Conservation (phyloP, 2,888 invertebrate species). For the Sclerodermus sp. region DNA sequence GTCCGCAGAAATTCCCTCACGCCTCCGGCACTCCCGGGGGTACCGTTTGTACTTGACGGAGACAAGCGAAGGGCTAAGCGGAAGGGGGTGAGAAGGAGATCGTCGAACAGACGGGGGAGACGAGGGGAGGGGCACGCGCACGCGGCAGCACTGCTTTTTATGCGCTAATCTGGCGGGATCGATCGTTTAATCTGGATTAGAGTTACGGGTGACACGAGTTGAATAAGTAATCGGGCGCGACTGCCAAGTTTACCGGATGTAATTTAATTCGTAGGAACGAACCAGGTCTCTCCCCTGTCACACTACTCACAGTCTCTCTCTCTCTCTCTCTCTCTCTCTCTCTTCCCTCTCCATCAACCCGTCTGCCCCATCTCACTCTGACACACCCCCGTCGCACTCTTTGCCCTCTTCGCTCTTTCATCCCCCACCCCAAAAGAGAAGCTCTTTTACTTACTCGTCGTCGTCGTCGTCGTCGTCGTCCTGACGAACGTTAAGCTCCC, state of each 20-base stretch:
- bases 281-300: neutral
- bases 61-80: too few relatives aligned
- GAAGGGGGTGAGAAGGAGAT: too few relatives aligned
- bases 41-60: too few relatives aligned
- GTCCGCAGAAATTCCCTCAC: too few relatives aligned
- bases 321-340: neutral
- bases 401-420: too few relatives aligned
- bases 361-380: too few relatives aligned
- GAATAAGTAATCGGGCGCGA: constrained; percentile 33
- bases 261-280: constrained; percentile 30
- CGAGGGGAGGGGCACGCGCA: neutral
- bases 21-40: too few relatives aligned
- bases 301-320: neutral
- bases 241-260: constrained; percentile 20
- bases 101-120: neutral
- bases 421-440: too few relatives aligned
- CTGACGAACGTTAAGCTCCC: constrained; percentile 20
- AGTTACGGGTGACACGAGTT: constrained; percentile 33
- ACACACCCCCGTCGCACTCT: too few relatives aligned
- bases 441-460: too few relatives aligned
- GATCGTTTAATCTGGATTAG: constrained; percentile 40
- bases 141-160: constrained; percentile 24
- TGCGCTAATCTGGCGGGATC: constrained; percentile 34
- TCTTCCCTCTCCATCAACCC: neutral
- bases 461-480: constrained; percentile 4